These are phyloP conservation scores for Cryptocephalus primarius DNA, from an alignment of 2,888 invertebrate species.

Conservation along the genomic window DNA sequence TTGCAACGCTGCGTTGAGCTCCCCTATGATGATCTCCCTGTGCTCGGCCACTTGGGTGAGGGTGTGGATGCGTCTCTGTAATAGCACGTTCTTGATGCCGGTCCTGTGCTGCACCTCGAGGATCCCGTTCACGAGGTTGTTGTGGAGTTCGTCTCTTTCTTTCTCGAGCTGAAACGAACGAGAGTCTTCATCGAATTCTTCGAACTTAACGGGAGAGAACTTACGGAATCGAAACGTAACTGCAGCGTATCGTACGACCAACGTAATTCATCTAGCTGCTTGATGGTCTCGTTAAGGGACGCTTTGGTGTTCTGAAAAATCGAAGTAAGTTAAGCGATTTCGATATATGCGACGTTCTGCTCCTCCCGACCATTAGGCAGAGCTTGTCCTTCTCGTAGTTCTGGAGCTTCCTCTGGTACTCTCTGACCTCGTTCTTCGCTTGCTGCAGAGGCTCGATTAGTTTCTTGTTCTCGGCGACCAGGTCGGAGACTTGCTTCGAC, in stretches of 20 bases:
- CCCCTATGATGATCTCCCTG: constrained; percentile 56
- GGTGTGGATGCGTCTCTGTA: constrained; percentile 65
- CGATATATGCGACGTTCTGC: background rate
- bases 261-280: constrained; percentile 48
- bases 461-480: constrained; percentile 61
- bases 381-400: constrained; percentile 80
- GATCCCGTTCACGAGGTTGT: constrained; percentile 70
- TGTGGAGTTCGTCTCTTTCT: constrained; percentile 70
- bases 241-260: constrained; percentile 61
- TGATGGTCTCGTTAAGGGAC: constrained; percentile 35
- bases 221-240: constrained; percentile 62
- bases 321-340: too few relatives aligned
- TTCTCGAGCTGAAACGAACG: constrained; percentile 37
- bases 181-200: too few relatives aligned
- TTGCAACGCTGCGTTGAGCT: constrained; percentile 36
- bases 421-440: constrained; percentile 58
- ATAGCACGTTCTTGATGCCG: constrained; percentile 66
- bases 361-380: constrained; percentile 31
- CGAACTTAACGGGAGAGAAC: background rate
- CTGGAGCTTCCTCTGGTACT: constrained; percentile 63
- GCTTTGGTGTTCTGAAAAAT: constrained; percentile 45
- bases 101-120: constrained; percentile 82
- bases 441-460: constrained; percentile 61
- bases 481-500: constrained; percentile 55
- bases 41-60: constrained; percentile 55